Conservation (phyloP, 2,797 vertebrate species). For the Poeciliopsis paucimaculata region DNA sequence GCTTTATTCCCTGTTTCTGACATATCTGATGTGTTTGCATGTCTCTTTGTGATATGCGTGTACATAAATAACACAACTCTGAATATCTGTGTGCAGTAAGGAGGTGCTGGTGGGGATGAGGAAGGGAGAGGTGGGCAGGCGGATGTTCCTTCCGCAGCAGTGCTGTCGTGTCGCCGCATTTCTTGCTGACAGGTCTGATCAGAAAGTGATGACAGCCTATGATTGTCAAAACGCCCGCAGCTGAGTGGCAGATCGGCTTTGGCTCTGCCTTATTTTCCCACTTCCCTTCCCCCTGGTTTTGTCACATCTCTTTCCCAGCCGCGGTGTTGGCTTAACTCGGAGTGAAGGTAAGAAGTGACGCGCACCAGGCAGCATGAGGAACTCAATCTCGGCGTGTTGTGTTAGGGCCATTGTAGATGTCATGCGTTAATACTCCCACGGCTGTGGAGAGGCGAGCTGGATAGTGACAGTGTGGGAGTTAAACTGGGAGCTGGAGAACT, state of each 20-base stretch:
- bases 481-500: constrained; percentile 63
- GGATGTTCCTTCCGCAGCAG: constrained; percentile 75
- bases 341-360: constrained; percentile 77
- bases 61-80: constrained; percentile 82
- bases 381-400: constrained; percentile 78
- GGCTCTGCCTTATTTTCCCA: constrained; percentile 75
- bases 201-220: constrained; percentile 85
- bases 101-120: constrained; percentile 28
- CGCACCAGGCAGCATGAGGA: constrained; percentile 70
- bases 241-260: constrained; percentile 82
- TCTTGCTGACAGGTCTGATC: constrained; percentile 85
- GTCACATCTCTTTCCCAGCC: constrained; percentile 78
- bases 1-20: constrained; percentile 77
- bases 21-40: constrained; percentile 82
- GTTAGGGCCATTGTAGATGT: constrained; percentile 75
- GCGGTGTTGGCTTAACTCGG: constrained; percentile 79
- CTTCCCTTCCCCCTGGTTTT: constrained; percentile 72
- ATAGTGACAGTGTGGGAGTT: constrained; percentile 77
- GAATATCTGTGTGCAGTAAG: constrained; percentile 60
- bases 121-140: constrained; percentile 44
- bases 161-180: constrained; percentile 77
- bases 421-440: constrained; percentile 70
- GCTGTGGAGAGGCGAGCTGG: constrained; percentile 54
- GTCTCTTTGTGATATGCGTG: constrained; percentile 66
- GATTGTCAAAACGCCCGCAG: constrained; percentile 85